Evolutionary conservation across 2,113 vertebrate species (phyloP).

Genomic region (Isurus oxyrinchus): DNA sequence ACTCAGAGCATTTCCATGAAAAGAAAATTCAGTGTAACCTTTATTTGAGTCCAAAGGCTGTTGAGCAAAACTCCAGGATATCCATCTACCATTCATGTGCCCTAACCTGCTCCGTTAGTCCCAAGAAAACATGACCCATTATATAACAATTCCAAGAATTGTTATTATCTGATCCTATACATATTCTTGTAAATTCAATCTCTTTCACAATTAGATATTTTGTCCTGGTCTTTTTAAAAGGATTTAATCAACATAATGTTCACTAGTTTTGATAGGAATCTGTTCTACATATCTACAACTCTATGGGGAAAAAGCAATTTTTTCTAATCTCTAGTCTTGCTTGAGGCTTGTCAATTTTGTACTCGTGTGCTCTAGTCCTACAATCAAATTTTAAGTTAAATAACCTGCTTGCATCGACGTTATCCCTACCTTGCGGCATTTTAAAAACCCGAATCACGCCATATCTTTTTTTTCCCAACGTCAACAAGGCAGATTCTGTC

Average conservation of each 20-base stretch:
- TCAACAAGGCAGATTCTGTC: constrained; percentile 30
- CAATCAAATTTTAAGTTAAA: constrained; percentile 35
- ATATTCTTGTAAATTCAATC: constrained; percentile 9
- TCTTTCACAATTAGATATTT: constrained; percentile 12
- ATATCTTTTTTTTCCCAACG: constrained; percentile 18
- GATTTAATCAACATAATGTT: constrained; percentile 6
- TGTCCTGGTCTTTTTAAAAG: constrained; percentile 19
- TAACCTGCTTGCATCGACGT: constrained; percentile 24
- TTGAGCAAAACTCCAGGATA: background rate
- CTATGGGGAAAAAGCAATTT: constrained; percentile 9
- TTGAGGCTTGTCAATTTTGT: constrained; percentile 33
- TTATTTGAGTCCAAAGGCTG: background rate
- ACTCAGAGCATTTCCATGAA: background rate
- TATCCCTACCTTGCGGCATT: constrained; percentile 9
- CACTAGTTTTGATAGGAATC: constrained; percentile 11
- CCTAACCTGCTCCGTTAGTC: background rate
- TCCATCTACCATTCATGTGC: background rate
- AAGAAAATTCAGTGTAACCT: background rate
- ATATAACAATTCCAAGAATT: background rate
- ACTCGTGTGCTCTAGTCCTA: background rate
- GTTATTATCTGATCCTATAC: background rate
- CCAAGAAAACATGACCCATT: background rate
- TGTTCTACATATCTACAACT: constrained; percentile 15
- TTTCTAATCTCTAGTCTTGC: constrained; percentile 29
- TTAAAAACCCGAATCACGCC: constrained; percentile 17